These are phyloP conservation scores for Zaprionus lineosus DNA, from an alignment of 2,888 invertebrate genomes.

Conservation along the genomic window DNA sequence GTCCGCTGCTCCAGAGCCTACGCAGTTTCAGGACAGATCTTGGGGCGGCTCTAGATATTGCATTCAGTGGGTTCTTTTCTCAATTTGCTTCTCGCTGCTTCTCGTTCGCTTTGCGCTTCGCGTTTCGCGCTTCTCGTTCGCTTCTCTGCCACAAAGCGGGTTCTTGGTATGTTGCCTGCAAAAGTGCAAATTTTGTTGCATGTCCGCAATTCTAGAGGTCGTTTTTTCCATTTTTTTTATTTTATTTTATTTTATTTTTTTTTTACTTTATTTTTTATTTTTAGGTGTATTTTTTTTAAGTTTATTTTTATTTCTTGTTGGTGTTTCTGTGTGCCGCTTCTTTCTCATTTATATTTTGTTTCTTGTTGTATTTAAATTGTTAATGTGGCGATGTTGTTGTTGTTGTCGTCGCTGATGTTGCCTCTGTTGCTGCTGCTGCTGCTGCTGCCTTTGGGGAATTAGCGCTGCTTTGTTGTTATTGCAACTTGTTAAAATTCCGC, in stretches of 20 bases:
- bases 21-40: constrained; percentile 15
- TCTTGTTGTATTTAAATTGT: constrained; percentile 75
- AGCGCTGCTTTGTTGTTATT: constrained; percentile 68
- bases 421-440: no score
- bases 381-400: constrained; percentile 58
- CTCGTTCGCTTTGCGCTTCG: no score
- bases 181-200: constrained; percentile 70
- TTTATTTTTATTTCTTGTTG: constrained; percentile 1
- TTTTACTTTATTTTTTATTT: constrained; percentile 29
- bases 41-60: constrained; percentile 9
- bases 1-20: constrained; percentile 2
- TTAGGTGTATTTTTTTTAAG: constrained; percentile 37
- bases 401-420: constrained; percentile 24
- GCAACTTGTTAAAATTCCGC: constrained; percentile 76
- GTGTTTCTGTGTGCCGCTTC: constrained; percentile 30
- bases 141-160: constrained; percentile 31
- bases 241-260: constrained; percentile 20
- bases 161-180: constrained; percentile 54
- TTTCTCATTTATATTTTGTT: constrained; percentile 63
- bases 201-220: constrained; percentile 34
- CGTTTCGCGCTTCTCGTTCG: constrained; percentile 15
- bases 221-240: constrained; percentile 4
- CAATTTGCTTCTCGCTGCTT: no score
- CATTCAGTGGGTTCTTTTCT: constrained; percentile 42
- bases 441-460: constrained; percentile 70